Conservation (phyloP, 2,797 vertebrate genomes). For the Cichlasoma orientale region DNA sequence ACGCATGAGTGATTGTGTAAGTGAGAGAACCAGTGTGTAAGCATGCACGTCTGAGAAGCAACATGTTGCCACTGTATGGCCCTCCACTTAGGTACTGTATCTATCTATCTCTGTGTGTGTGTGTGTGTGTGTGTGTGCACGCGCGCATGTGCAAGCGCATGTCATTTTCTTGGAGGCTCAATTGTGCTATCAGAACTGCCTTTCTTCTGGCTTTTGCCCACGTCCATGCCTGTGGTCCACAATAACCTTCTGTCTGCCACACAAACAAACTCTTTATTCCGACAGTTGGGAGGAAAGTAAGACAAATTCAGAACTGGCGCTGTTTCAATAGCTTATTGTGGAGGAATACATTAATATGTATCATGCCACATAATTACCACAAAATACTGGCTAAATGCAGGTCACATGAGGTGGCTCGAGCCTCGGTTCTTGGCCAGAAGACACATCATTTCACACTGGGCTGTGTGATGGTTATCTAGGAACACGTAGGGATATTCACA, state of each 20-base stretch:
- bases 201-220: slow-evolving; percentile 38
- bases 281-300: slow-evolving; percentile 34
- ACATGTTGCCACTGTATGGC: slow-evolving; percentile 4
- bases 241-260: slow-evolving; percentile 57
- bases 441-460: slow-evolving; percentile 8
- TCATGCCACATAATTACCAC: slow-evolving; percentile 51
- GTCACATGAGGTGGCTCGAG: slow-evolving; percentile 49
- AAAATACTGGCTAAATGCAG: slow-evolving; percentile 36
- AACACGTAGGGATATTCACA: slow-evolving; percentile 16
- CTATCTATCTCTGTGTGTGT: neutral
- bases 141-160: neutral
- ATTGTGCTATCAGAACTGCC: neutral
- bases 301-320: slow-evolving; percentile 41
- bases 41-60: neutral
- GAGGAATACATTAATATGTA: slow-evolving; percentile 70
- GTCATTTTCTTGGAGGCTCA: slow-evolving; percentile 30
- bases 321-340: slow-evolving; percentile 53
- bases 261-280: slow-evolving; percentile 62
- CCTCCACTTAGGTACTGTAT: neutral
- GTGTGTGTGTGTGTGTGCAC: neutral
- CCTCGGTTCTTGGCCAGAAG: slow-evolving; percentile 17
- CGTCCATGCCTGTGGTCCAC: slow-evolving; percentile 28
- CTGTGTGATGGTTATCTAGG: slow-evolving; percentile 36
- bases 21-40: neutral
- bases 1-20: neutral